Conservation (phyloP, 2,888 invertebrate genomes). For the Drosophila fulvimacula region DNA sequence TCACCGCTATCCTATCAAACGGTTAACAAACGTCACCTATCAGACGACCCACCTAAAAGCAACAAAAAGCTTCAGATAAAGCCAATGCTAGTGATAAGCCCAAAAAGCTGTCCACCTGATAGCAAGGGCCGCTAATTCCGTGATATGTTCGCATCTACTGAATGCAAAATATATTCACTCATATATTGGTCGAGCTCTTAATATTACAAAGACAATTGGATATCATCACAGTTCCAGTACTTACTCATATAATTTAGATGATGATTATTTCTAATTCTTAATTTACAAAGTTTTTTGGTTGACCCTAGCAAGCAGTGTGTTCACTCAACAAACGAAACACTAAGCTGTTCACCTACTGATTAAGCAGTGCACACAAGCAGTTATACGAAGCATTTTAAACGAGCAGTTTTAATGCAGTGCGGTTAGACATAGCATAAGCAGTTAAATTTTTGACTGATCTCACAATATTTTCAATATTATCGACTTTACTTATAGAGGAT, state of each 20-base stretch:
- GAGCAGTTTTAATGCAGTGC: too few relatives aligned
- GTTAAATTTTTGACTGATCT: too few relatives aligned
- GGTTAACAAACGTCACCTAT: constrained; percentile 64
- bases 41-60: constrained; percentile 19
- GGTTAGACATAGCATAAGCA: too few relatives aligned
- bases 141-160: constrained; percentile 17
- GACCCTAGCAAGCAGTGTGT: background rate
- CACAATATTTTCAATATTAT: too few relatives aligned
- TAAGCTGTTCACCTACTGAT: background rate
- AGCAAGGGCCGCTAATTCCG: constrained; percentile 14
- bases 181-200: background rate
- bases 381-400: background rate
- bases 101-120: constrained; percentile 35
- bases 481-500: constrained; percentile 22
- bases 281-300: too few relatives aligned
- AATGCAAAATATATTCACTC: background rate
- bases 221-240: background rate
- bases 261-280: too few relatives aligned
- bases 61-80: constrained; percentile 52
- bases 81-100: constrained; percentile 39
- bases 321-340: background rate
- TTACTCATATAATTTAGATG: background rate
- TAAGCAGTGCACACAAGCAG: background rate
- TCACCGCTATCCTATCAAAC: constrained; percentile 58
- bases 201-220: background rate